Base-by-base conservation (phyloP, 2,888 invertebrate genomes). In the Tenthredo livida region DNA sequence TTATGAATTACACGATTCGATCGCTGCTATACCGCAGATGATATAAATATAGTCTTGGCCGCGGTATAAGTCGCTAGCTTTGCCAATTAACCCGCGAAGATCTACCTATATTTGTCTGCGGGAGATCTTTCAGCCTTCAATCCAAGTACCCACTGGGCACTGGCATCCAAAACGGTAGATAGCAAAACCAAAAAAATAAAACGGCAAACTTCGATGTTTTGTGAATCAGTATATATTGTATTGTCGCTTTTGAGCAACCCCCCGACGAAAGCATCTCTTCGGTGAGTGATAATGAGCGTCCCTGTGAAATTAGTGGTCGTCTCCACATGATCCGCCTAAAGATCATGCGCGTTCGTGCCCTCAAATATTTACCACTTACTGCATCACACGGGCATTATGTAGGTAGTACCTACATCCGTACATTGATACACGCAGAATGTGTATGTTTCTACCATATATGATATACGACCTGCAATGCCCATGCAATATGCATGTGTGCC, bases 51-150 rank as follows among this genome's bases (percentile, higher is more conserved):
- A 50, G 50, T 6, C 17, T 40, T 9, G 40, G 10, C 25, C 29
- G 25, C 65, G 67, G 33, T 25, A 70, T 25, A 70, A 40, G n/a
- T 72, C 70, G 70, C 70, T 15, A 73, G 43, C 21, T 21, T 73
- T 73, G 72, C 72, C 72, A 73, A 40, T 73, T 73, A 25, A 33
- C 5, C 40, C n/a, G n/a, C 21, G 12, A 73, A 70, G 5, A 37
- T 70, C 37, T 54, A 54, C 54, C n/a, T 73, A 73, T 73, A 73
- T 73, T 43, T 73, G 10, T 21, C 72, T 73, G 72, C 72, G 21
- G 72, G 43, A 43, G 43, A 43, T 73, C 72, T n/a, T 73, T 43
- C 72, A 73, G 72, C 15, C 25, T 21, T 43, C 21, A 43, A 73
- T 43, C 72, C 43, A 67, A 43, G 21, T 0, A 5, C 9, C 21